Evolutionary conservation across 1,140 invertebrate genomes (phyloP).

Genomic region (Nephila pilipes): DNA sequence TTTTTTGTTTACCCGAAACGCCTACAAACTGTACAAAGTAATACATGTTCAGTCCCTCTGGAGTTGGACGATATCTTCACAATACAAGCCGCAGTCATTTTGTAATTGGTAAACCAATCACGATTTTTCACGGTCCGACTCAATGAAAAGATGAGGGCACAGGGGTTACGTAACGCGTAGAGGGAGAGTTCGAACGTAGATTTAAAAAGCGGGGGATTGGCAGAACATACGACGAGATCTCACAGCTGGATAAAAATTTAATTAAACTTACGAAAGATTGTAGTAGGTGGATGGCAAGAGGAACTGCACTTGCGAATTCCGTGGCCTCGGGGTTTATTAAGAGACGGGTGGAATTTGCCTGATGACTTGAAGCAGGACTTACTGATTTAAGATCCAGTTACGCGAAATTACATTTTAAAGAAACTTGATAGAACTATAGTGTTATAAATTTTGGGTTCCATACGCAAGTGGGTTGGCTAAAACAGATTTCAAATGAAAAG

Average conservation of each 20-base stretch:
- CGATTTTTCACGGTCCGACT: conserved; percentile 67
- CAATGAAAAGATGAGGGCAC: conserved; percentile 68
- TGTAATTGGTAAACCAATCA: conserved; percentile 71
- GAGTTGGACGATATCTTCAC: conserved; percentile 20
- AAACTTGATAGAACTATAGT: not conserved
- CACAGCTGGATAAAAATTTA: conserved; percentile 75
- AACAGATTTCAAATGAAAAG: not conserved
- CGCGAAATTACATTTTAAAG: conserved; percentile 36
- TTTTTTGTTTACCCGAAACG: not conserved
- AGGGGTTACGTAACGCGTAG: conserved; percentile 59
- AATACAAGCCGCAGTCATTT: conserved; percentile 38
- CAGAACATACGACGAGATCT: conserved; percentile 50
- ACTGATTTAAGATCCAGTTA: conserved; percentile 42
- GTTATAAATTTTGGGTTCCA: conserved; percentile 1
- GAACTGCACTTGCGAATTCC: not conserved
- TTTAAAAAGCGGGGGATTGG: conserved; percentile 41
- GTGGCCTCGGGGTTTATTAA: not conserved
- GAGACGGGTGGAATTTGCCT: conserved; percentile 7
- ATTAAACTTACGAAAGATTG: conserved; percentile 71
- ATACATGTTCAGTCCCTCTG: not conserved
- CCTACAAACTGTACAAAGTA: conserved; percentile 27
- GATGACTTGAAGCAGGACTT: not conserved
- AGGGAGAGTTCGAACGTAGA: conserved; percentile 42
- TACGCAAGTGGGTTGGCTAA: not conserved
- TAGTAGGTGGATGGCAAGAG: conserved; percentile 50